Percentiles rank a stretch among this genome's conserved stretches.
These are phyloP conservation scores for Botrylloides violaceus DNA, from an alignment of 23 tunicate species.

Conservation along the genomic window DNA sequence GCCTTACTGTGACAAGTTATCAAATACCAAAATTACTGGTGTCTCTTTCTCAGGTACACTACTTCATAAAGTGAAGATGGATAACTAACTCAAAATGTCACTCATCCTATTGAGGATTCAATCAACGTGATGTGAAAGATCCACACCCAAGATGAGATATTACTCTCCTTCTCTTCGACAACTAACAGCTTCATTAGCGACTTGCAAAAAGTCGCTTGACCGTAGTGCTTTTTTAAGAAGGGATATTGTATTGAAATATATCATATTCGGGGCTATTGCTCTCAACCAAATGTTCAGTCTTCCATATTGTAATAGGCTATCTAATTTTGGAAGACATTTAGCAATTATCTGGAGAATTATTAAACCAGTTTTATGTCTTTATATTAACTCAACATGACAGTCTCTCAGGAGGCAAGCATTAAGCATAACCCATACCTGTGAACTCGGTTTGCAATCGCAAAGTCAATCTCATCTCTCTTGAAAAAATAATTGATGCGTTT, in stretches of 20 bases:
- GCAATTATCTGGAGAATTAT: no score
- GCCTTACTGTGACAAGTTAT: no score
- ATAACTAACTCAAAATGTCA: not conserved
- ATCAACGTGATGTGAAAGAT: not conserved
- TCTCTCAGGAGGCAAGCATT: not conserved
- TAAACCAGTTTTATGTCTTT: not conserved
- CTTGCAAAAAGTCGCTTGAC: not conserved
- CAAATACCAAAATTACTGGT: no score
- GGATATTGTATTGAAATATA: no score
- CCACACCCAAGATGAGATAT: not conserved
- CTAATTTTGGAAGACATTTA: no score
- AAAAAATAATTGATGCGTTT: conserved; percentile 45
- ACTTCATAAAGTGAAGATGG: no score
- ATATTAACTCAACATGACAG: not conserved
- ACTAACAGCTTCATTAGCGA: not conserved
- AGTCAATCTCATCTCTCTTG: conserved; percentile 83
- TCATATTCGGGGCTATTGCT: no score
- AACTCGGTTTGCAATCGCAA: conserved; percentile 49
- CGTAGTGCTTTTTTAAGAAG: not conserved
- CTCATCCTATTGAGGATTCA: not conserved
- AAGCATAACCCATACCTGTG: conserved; percentile 45
- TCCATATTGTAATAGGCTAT: no score
- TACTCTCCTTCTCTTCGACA: not conserved
- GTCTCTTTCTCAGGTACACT: no score
- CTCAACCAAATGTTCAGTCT: no score